Conservation (phyloP, 2,113 vertebrate species). For the Hemicordylus capensis region DNA sequence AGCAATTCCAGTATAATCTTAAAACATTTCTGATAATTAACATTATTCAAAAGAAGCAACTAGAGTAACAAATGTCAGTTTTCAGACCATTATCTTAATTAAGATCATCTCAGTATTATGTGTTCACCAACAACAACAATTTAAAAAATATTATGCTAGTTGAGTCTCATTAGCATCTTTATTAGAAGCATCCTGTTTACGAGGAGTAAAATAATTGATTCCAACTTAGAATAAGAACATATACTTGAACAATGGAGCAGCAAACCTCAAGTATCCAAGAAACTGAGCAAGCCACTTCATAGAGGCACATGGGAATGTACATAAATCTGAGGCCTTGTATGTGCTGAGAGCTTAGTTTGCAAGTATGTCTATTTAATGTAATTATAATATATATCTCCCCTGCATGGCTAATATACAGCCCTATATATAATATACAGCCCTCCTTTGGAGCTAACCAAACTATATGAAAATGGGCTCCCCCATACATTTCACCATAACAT, state of each 20-base stretch:
- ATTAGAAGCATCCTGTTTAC: conserved; percentile 1
- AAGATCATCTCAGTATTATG: conserved; percentile 14
- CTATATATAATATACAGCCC: too few relatives aligned
- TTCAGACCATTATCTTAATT: conserved; percentile 11
- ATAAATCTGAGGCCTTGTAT: neutral
- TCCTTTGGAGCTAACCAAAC: too few relatives aligned
- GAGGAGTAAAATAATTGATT: neutral
- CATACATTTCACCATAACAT: too few relatives aligned
- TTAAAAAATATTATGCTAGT: neutral
- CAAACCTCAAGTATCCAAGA: neutral
- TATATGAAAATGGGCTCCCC: too few relatives aligned
- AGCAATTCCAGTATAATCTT: neutral
- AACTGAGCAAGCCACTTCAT: neutral
- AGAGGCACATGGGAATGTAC: too few relatives aligned
- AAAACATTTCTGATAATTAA: conserved; percentile 10
- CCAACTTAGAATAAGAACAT: neutral
- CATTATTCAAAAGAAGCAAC: neutral
- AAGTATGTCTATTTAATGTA: too few relatives aligned
- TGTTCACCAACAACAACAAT: neutral
- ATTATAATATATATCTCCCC: too few relatives aligned
- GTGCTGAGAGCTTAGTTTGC: neutral
- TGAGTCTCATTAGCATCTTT: conserved; percentile 11
- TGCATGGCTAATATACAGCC: too few relatives aligned
- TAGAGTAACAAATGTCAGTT: neutral
- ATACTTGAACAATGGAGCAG: neutral